Evolutionary conservation across 2,113 vertebrate genomes (phyloP), one percentile per base, ranked within the genome.

Genomic region (Aplodontia rufa): DNA sequence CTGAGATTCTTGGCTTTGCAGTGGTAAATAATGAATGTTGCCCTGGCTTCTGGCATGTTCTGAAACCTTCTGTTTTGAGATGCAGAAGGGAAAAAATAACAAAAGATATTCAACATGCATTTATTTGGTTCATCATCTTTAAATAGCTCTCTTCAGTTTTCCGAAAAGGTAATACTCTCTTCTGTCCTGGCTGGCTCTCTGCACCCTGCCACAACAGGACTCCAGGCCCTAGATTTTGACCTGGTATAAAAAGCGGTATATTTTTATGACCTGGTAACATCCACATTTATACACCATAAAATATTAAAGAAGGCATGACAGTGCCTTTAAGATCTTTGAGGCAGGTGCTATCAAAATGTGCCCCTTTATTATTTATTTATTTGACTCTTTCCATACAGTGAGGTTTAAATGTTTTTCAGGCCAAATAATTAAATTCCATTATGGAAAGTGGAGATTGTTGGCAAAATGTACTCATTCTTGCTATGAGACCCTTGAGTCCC

Each of bases 11-110:
- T 96, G 97, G 97, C 93, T 97, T 98, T 97, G 89, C 42, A 87
- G 78, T 80, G 94, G 86, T 98, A 98, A 98, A 98, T 98, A 98
- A 98, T 98, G 96, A 92, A 98, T 98, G 98, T 78, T 96, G 96
- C 87, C 95, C 97, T 98, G 98, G 98, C 97, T 98, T 98, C 97
- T 37, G 89, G 87, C 37, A 62, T 83, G 94, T 92, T 97, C 97
- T 93, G 96, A 96, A 97, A 97, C 91, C 97, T 97, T 98, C 97
- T 96, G 49, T 97, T 97, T 97, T 96, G 97, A 96, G 98, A 96
- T 95, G 94, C 80, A 97, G 92, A 93, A 82, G 87, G 89, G 35
- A 8, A 49, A 2, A 28, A 35, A 53, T 71, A 47, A 32, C 69
- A 87, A 68, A 55, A 76, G 66, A 26, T 16, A 91, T n/a, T 62